phyloP scores from a whole-genome alignment of 2,888 invertebrate species.

The Harmothoe impar region DNA sequence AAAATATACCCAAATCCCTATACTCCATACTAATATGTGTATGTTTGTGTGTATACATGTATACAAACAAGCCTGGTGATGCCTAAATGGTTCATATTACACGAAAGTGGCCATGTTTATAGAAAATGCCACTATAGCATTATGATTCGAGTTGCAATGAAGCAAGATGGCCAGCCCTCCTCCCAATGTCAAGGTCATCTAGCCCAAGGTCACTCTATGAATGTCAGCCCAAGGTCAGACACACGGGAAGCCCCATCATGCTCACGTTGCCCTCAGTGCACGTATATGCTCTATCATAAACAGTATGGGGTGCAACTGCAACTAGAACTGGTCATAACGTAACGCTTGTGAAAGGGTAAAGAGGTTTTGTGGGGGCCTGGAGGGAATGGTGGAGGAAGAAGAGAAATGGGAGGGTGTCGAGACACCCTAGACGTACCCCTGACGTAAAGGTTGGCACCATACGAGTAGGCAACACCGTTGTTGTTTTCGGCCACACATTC shows the following conservation, averaged over 20 bases:
- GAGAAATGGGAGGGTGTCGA: neutral
- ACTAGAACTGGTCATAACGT: constrained; percentile 17
- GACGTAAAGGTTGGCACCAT: constrained; percentile 93
- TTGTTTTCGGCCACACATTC: constrained; percentile 97
- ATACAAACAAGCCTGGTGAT: no score
- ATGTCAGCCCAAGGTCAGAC: neutral
- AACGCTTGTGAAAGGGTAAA: neutral
- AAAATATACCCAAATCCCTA: no score
- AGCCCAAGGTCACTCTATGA: neutral
- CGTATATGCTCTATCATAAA: neutral
- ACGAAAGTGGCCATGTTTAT: no score
- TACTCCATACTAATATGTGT: no score
- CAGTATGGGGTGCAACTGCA: constrained; percentile 41
- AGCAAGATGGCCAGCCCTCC: neutral
- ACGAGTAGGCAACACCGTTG: constrained; percentile 96
- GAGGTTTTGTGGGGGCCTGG: neutral
- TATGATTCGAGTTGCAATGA: neutral
- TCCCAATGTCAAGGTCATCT: neutral
- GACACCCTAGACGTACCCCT: constrained; percentile 88
- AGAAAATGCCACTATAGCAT: no score
- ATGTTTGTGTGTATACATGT: no score
- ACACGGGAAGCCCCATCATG: constrained; percentile 42
- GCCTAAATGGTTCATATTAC: no score
- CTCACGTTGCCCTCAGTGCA: constrained; percentile 28
- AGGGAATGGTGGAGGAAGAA: neutral